Evolutionary conservation across 53 echinoderm and acorn worm species (phyloP).

Genomic region (Henricia sp.): DNA sequence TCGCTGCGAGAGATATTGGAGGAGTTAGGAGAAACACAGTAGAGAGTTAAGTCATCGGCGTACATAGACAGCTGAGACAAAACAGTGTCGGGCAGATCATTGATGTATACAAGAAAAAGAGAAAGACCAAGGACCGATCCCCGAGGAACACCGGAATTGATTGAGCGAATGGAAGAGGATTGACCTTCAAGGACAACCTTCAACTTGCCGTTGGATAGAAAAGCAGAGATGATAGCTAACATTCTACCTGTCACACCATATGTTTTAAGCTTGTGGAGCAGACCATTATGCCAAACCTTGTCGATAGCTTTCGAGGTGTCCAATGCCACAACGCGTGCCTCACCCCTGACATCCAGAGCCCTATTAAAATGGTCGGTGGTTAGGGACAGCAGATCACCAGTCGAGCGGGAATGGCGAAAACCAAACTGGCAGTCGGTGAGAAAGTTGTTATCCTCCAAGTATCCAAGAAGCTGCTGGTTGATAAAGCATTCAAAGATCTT

Average conservation of each 20-base stretch:
- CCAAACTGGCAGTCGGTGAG: not conserved
- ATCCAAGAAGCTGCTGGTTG: not conserved
- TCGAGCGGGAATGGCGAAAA: not conserved
- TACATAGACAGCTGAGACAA: not conserved
- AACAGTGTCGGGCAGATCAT: conserved; percentile 25
- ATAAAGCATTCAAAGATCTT: not conserved
- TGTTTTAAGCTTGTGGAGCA: not conserved
- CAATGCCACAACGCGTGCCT: not conserved
- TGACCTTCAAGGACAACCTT: not conserved
- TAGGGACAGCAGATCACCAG: too few species aligned
- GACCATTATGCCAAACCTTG: too few species aligned
- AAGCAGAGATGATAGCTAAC: not conserved
- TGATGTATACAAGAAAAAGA: conserved; percentile 36
- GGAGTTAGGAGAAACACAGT: too few species aligned
- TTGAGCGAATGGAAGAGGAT: not conserved
- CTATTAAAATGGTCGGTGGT: too few species aligned
- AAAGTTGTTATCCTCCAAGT: too few species aligned
- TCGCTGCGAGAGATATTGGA: too few species aligned
- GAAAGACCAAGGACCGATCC: conserved; percentile 42
- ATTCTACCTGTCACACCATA: not conserved
- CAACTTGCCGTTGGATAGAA: not conserved
- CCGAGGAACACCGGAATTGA: conserved; percentile 30
- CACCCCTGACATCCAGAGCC: not conserved
- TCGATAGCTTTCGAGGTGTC: conserved; percentile 52
- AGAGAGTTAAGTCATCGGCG: not conserved